Base-by-base conservation (phyloP, 1,140 invertebrate species). In the Eumeta japonica region DNA sequence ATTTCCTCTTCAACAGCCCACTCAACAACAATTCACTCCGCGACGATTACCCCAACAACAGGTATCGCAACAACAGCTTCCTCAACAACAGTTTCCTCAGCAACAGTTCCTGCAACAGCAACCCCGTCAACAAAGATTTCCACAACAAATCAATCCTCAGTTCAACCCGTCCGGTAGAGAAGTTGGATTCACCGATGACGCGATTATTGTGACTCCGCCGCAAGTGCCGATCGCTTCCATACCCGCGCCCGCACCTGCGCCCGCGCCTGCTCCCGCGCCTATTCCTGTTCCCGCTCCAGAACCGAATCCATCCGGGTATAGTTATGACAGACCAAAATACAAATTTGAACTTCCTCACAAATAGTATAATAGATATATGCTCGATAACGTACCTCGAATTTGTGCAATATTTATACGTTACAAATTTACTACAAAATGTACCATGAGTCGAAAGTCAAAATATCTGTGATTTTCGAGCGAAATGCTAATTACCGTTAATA, bases 141-240 rank as follows among this genome's bases (percentile, higher is more conserved):
- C 36, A 12, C 38, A 43, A 12, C 11, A 37, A 30, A 4, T 18
- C 24, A 29, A 38, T 13, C 27, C 38, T 1, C 46, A 50, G 16
- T 46, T 52, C 29, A 40, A 43, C 1, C 58, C 61, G 9, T 48
- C 50, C 2, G 53, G 41, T 3, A 58, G 66, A n/a, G 66, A 71
- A 34, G 62, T 74, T 1, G 60, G 43, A 0, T 41, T 74, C 7
- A 74, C 70, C 7, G 70, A 74, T 34, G 70, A 74, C 28, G 66
- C 70, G 4, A 56, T 74, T 2, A 67, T 74, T 14, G 50, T 74
- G 16, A 71, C 70, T 0, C 64, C 70, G 0, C 70, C 70, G 1
- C 55, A 62, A 10, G 63, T 70, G 17, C 63, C 66, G 1, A 54
- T 60, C 5, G 18, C 19, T 3, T 36, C 47, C 15, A 4, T 5